phyloP scores from a whole-genome alignment of 2,888 invertebrate species.

The Ametastegia equiseti region DNA sequence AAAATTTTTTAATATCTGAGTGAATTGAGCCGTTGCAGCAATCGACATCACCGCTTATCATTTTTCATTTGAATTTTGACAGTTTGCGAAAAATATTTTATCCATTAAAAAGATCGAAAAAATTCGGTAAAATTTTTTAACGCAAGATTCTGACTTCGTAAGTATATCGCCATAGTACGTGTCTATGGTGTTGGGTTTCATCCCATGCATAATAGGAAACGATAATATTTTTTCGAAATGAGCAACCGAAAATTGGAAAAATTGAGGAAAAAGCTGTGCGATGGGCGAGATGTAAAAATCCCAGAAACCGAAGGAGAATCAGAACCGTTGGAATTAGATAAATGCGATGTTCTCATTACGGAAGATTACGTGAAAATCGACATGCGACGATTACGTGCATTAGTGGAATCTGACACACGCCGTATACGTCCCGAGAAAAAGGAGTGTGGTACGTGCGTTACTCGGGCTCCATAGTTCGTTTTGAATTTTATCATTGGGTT shows the following conservation, averaged over 20 bases:
- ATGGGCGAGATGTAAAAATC: background rate
- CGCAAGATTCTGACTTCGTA: no score
- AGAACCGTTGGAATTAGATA: slow-evolving; percentile 12
- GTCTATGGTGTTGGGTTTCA: no score
- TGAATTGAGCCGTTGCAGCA: no score
- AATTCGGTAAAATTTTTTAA: no score
- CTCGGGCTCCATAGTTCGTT: background rate
- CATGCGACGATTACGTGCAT: slow-evolving; percentile 55
- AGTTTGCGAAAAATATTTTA: no score
- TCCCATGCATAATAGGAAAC: no score
- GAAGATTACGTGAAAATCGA: slow-evolving; percentile 58
- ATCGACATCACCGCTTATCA: no score
- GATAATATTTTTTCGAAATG: no score
- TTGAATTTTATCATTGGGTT: background rate
- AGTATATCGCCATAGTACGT: no score
- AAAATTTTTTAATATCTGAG: no score
- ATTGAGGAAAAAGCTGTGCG: background rate
- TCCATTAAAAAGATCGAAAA: no score
- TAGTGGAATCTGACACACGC: slow-evolving; percentile 37
- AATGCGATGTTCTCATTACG: slow-evolving; percentile 55
- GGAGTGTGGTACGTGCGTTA: background rate
- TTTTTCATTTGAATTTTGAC: no score
- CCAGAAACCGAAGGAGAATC: background rate
- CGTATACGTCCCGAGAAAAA: background rate
- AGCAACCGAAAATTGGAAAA: background rate